Conservation (phyloP, 92 coral and sea anemone genomes). For the Metridium senile region DNA sequence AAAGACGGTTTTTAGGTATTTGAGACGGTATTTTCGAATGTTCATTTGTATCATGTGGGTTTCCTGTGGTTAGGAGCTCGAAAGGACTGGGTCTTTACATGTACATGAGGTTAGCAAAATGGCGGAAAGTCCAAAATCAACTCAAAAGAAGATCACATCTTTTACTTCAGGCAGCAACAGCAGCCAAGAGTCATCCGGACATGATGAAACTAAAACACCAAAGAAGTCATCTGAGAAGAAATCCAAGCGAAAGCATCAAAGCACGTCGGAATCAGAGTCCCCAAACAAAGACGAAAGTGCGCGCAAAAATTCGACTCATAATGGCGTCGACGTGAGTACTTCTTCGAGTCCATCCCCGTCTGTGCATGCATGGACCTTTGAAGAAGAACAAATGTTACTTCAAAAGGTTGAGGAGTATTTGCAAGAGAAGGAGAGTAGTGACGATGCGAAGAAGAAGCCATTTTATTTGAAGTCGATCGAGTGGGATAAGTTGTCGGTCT, state of each 20-base stretch:
- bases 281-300: slow-evolving; percentile 14
- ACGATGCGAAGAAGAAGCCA: slow-evolving; percentile 20
- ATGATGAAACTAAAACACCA: background rate
- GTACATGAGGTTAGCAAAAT: slow-evolving; percentile 22
- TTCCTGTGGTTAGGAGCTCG: slow-evolving; percentile 2
- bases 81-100: background rate
- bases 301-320: slow-evolving; percentile 8
- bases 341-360: slow-evolving; percentile 1
- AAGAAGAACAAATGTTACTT: slow-evolving; percentile 32
- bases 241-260: slow-evolving; percentile 11
- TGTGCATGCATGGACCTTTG: slow-evolving; percentile 30
- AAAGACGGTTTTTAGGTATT: too few species aligned
- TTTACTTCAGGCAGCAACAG: background rate
- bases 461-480: slow-evolving; percentile 40
- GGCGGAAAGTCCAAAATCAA: slow-evolving; percentile 29
- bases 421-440: background rate
- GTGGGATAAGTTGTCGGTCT: slow-evolving; percentile 39
- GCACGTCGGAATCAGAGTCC: slow-evolving; percentile 6
- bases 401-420: slow-evolving; percentile 43
- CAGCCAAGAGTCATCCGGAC: background rate
- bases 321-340: slow-evolving; percentile 13
- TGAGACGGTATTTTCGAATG: too few species aligned
- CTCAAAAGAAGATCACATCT: slow-evolving; percentile 16
- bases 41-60: slow-evolving; percentile 2
- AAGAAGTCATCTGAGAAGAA: background rate